Percentiles rank a stretch among this genome's conserved stretches.
Conservation (phyloP, 2,888 invertebrate species). For the Sphaerophoria taeniata region DNA sequence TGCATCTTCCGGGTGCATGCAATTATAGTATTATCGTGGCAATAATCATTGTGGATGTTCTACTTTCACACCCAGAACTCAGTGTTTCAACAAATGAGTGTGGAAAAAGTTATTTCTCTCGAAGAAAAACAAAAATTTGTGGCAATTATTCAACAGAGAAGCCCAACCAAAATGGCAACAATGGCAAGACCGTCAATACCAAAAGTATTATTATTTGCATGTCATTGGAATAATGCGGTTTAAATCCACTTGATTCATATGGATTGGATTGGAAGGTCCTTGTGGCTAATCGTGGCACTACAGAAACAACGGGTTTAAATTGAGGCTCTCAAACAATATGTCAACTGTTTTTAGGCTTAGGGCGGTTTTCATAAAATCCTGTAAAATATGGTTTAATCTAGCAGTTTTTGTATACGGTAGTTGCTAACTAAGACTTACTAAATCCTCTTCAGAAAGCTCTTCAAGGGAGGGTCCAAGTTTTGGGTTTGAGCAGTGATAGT, state of each 20-base stretch:
- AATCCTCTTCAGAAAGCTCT: not conserved
- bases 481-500: too few species aligned
- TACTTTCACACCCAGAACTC: conserved; percentile 45
- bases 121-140: conserved; percentile 11
- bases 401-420: too few species aligned
- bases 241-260: conserved; percentile 56
- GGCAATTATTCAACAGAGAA: conserved; percentile 50
- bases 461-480: too few species aligned
- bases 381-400: too few species aligned
- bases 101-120: conserved; percentile 1
- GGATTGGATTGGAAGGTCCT: conserved; percentile 44
- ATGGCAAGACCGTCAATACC: not conserved
- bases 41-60: conserved; percentile 56
- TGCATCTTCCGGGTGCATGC: conserved; percentile 73
- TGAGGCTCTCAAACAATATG: not conserved
- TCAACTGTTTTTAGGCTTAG: not conserved
- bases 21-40: conserved; percentile 65
- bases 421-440: too few species aligned
- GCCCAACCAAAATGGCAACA: conserved; percentile 37
- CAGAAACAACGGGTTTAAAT: not conserved
- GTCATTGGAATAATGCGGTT: conserved; percentile 66
- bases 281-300: conserved; percentile 51
- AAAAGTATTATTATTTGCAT: conserved; percentile 54
- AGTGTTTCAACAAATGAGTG: conserved; percentile 38
- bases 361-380: not conserved